Base-by-base conservation (phyloP, 2,888 invertebrate species). In the Hecatera dysodea region DNA sequence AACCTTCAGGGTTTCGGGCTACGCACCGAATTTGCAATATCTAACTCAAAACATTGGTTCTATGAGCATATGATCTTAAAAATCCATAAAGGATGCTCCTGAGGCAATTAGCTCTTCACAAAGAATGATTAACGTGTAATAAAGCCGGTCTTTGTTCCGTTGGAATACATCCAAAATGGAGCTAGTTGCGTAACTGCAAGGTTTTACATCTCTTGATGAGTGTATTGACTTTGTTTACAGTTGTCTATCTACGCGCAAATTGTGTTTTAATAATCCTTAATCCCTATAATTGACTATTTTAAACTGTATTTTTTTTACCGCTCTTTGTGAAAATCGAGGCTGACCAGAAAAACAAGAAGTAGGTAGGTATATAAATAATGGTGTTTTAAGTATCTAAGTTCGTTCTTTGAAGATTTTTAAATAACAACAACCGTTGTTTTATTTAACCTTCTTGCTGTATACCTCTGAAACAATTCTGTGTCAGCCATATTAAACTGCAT, bases 131-230 rank as follows among this genome's bases (percentile, higher is more conserved):
- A 85, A 90, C 72, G 72, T 60, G 78, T 81, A 85, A 83, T 88
- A 86, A 90, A 89, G 67, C 72, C 60, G 63, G 70, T 83, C 86
- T 89, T 89, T 90, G 89, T 90, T 86, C 79, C 67, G 52, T 89
- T 91, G 90, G 90, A 89, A 66, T 78, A 78, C 76, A 59, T 89
- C 90, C 90, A 91, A 88, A 86, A 81, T 77, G 76, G 72, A 55
- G 59, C 52, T 65, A 67, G 78, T 90, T 86, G 84, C 79, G 86
- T 83, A 90, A 90, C 83, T 75, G 69, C 65, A 57, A 63, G 66
- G 78, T 83, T 84, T 87, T 78, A 68, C 29, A 62, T 67, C n/a
- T 78, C 64, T 75, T 80, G 63, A 80, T 72, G 83, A 83, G 84
- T 77, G 56, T 83, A 82, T 83, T 83, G 83, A 83, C 83, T 82